Evolutionary conservation across 2,797 vertebrate genomes (phyloP).

Genomic region (Podarcis lilfordi): DNA sequence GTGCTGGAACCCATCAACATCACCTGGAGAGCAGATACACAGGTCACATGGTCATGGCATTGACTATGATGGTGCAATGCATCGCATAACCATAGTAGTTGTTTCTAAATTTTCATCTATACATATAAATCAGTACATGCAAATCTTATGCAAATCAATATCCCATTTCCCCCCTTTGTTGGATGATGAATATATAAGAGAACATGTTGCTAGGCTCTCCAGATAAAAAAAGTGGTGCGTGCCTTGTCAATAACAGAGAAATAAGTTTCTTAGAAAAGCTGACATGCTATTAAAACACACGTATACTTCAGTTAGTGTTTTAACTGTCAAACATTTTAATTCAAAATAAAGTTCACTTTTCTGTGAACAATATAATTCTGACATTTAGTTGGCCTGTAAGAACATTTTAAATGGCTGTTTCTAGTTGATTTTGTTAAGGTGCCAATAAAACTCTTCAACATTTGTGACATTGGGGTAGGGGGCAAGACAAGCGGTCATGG

Average conservation of each 20-base stretch:
- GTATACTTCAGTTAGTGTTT: not conserved
- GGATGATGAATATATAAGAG: no score
- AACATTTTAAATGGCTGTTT: not conserved
- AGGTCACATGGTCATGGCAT: no score
- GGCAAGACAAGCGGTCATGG: not conserved
- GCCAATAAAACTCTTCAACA: constrained; percentile 2
- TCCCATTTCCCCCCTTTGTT: no score
- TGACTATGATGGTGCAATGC: no score
- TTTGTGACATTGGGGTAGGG: not conserved
- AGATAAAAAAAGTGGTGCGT: not conserved
- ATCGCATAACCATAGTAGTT: no score
- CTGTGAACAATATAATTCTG: constrained; percentile 4
- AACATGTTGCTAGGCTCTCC: not conserved
- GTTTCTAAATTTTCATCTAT: no score
- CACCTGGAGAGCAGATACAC: no score
- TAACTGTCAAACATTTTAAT: constrained; percentile 27
- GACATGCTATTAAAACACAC: not conserved
- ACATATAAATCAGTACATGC: no score
- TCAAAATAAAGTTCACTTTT: constrained; percentile 10
- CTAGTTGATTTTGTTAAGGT: constrained; percentile 4
- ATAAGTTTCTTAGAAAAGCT: not conserved
- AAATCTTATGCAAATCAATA: no score
- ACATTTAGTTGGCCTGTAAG: constrained; percentile 18
- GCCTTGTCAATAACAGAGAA: not conserved
- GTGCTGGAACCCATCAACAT: no score